Percentiles rank a stretch among this genome's conserved stretches.
Conservation (phyloP, 2,888 invertebrate species). For the Halictus ligatus region DNA sequence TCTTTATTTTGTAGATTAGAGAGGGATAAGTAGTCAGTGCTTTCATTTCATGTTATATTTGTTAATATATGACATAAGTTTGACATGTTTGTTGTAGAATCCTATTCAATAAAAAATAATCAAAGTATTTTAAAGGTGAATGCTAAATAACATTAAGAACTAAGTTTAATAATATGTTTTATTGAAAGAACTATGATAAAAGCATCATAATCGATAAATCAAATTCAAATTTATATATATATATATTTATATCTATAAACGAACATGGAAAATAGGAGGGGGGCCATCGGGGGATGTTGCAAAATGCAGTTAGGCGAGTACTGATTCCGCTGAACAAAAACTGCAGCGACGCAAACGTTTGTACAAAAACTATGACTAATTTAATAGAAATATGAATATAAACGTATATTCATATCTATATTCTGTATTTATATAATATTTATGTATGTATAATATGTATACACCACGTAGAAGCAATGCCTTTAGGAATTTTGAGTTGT, state of each 20-base stretch:
- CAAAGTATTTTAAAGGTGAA: slow-evolving; percentile 8
- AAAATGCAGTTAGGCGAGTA: slow-evolving; percentile 78
- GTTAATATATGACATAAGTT: slow-evolving; percentile 18
- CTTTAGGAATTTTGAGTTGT: slow-evolving; percentile 71
- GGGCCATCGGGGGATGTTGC: slow-evolving; percentile 55
- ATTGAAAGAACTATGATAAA: slow-evolving; percentile 77
- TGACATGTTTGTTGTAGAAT: slow-evolving; percentile 7
- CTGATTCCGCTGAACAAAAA: slow-evolving; percentile 74
- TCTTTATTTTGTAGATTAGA: neutral
- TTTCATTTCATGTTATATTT: slow-evolving; percentile 1
- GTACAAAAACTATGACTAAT: slow-evolving; percentile 83
- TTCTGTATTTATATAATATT: slow-evolving; percentile 56
- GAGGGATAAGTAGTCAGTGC: neutral
- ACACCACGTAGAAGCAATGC: slow-evolving; percentile 80
- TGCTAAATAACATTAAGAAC: slow-evolving; percentile 33
- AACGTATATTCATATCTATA: slow-evolving; percentile 73
- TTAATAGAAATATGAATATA: slow-evolving; percentile 74
- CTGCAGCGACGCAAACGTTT: slow-evolving; percentile 77
- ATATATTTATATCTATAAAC: slow-evolving; percentile 64
- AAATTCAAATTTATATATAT: slow-evolving; percentile 72
- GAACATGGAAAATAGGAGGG: slow-evolving; percentile 72
- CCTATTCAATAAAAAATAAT: slow-evolving; percentile 17
- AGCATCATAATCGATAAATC: slow-evolving; percentile 76
- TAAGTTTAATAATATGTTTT: slow-evolving; percentile 75
- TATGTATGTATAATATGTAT: slow-evolving; percentile 72